Evolutionary conservation across 2,797 vertebrate genomes (phyloP), one percentile per base, ranked within the genome.

Genomic region (Hozukius guyotensis): DNA sequence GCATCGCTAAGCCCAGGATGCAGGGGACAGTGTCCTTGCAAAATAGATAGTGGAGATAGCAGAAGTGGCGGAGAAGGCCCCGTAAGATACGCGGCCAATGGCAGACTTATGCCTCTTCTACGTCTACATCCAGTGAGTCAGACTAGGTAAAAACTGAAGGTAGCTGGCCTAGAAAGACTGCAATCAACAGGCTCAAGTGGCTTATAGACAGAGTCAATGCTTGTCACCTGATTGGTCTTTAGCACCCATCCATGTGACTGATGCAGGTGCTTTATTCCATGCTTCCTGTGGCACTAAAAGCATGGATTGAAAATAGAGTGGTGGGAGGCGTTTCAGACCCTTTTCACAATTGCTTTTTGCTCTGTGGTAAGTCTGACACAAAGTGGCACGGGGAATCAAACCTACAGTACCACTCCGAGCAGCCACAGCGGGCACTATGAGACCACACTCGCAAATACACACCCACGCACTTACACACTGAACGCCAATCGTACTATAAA

Each of bases 361-460:
- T 78, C 93, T 49, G 90, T 24, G 89, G 90, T 84, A 84, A 80
- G 87, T 85, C 90, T 93, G 92, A 92, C 93, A 93, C 85, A 92
- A 92, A 92, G 89, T 91, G 90, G 89, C 49, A 72, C 87, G 11
- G 61, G 86, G 88, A 93, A 89, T 91, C 90, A 92, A 88, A 89
- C 89, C 83, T 69, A 57, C 83, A 73, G 82, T 6, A 79, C 70
- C 87, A 86, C 88, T 86, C 80, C 16, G 81, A 87, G 89, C 88
- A 49, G 75, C 83, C 80, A 64, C 87, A 87, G 91, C 81, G 3
- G 87, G 84, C 79, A 38, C 72, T 29, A 9, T 61, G 74, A 72
- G 70, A 13, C 62, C 29, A 56, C 42, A 38, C 82, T 87, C 76
- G 8, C 81, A 84, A 66, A 80, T 80, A 78, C 83, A 85, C 75